phyloP scores from a whole-genome alignment of 2,113 vertebrate genomes.

The Seriola aureovittata region DNA sequence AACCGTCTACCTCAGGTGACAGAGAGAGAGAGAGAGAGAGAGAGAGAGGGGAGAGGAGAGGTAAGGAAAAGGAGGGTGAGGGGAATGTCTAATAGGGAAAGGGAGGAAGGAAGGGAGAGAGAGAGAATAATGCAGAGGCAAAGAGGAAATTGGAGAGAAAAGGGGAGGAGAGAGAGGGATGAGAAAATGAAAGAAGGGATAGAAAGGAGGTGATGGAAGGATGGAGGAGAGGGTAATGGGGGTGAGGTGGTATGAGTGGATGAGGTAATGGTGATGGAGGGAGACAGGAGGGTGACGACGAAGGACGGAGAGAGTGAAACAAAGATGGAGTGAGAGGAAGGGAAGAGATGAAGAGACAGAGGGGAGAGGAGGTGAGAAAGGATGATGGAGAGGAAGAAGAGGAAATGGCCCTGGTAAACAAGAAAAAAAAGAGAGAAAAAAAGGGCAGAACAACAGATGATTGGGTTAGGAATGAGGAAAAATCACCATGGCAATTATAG shows the following conservation, averaged over 20 bases:
- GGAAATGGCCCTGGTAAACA: no score
- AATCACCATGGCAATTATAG: constrained; percentile 44
- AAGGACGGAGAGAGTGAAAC: constrained; percentile 44
- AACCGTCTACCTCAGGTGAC: constrained; percentile 79
- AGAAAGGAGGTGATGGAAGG: constrained; percentile 8
- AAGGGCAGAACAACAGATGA: constrained; percentile 18
- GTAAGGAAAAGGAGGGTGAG: constrained; percentile 35
- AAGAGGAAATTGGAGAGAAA: constrained; percentile 27
- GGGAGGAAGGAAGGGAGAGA: constrained; percentile 23
- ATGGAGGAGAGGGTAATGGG: constrained; percentile 49
- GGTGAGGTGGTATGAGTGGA: constrained; percentile 54
- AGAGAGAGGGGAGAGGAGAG: constrained; percentile 2
- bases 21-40: constrained; percentile 56
- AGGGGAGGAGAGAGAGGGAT: constrained; percentile 19
- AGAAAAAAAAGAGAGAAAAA: neutral
- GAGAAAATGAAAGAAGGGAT: constrained; percentile 19
- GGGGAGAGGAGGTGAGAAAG: constrained; percentile 4
- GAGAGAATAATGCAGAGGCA: constrained; percentile 33
- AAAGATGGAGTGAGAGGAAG: constrained; percentile 44
- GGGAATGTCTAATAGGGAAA: constrained; percentile 55
- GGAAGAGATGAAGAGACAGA: constrained; percentile 1
- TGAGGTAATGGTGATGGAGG: constrained; percentile 63
- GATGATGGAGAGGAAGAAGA: neutral
- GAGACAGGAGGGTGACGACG: constrained; percentile 38
- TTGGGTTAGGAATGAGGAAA: constrained; percentile 33